phyloP scores from a whole-genome alignment of 2,888 invertebrate genomes.

The Deilephila porcellus region DNA sequence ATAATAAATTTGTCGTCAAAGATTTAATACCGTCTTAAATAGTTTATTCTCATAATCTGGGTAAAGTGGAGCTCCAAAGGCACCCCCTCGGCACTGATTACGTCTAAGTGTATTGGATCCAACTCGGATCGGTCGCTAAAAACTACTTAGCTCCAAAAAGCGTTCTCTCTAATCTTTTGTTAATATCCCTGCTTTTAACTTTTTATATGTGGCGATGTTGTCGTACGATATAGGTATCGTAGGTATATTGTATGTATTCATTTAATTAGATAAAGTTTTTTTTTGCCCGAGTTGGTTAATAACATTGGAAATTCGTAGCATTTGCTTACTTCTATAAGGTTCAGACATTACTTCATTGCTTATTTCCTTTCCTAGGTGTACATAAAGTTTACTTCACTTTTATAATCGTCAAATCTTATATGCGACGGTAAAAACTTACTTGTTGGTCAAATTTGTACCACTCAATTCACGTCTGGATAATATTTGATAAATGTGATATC shows the following conservation, averaged over 20 bases:
- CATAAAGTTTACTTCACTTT: too few species aligned
- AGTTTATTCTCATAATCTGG: constrained; percentile 9
- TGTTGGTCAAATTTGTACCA: background rate
- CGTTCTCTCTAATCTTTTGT: constrained; percentile 34
- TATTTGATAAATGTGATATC: too few species aligned
- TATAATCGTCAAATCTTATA: too few species aligned
- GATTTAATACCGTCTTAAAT: background rate
- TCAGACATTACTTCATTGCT: too few species aligned
- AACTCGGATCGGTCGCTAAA: constrained; percentile 29
- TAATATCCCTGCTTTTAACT: constrained; percentile 30
- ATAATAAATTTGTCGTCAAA: background rate
- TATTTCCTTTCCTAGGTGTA: too few species aligned
- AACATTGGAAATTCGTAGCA: too few species aligned
- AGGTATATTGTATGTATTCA: background rate
- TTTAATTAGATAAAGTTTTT: background rate
- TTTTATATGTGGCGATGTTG: constrained; percentile 2
- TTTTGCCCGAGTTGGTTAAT: too few species aligned
- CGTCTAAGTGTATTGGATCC: constrained; percentile 29
- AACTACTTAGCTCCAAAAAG: constrained; percentile 33
- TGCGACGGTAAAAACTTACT: too few species aligned
- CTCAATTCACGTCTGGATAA: background rate
- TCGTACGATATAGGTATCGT: constrained; percentile 26
- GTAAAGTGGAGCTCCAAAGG: constrained; percentile 30
- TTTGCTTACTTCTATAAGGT: too few species aligned
- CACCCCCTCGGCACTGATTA: constrained; percentile 31